Evolutionary conservation across 2,888 invertebrate species (phyloP), one percentile per base, ranked within the genome.

Genomic region (Sipunculus nudus): DNA sequence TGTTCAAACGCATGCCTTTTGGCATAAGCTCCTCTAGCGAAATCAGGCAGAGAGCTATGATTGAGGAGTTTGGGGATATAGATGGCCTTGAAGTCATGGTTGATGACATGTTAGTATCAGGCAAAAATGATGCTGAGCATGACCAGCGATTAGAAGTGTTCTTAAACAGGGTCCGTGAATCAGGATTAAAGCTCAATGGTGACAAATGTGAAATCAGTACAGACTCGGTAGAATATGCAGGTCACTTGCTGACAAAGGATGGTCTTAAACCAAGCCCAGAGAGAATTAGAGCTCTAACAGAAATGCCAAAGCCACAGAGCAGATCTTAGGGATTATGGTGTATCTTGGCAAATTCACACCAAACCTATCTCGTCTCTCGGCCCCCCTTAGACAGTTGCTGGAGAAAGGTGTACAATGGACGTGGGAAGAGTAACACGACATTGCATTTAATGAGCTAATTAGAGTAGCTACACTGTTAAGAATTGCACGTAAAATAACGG

Each of bases 311-410:
- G 16, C 61, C 69, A 3, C 28, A 32, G 13, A 19, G 28, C 19
- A 47, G 13, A 25, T 13, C 47, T 35, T 53, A 32, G 64, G 66
- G n/a, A 59, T 70, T 21, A 67, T 70, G 32, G 62, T 53, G 10
- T 72, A 68, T 47, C 45, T 72, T 5, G 59, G 54, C 4, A 67
- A 57, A 47, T 67, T 70, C 41, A 46, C 67, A 19, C 67, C 64
- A 21, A 57, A 57, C 6, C 53, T 69, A 2, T 64, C 63, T 39
- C 63, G 66, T 31, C 35, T 59, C 16, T 61, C 48, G 40, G 65
- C 64, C 8, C 47, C 47, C 10, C 47, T 47, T 26, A 25, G 47
- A 47, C 6, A 47, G 19, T 47, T 47, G 19, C 23, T 26, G 10
- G 28, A 47, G 28, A 47, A 47, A 10, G 43, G 28, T 10, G 28